phyloP scores from a whole-genome alignment of 2,113 vertebrate species.

The Galemys pyrenaicus region DNA sequence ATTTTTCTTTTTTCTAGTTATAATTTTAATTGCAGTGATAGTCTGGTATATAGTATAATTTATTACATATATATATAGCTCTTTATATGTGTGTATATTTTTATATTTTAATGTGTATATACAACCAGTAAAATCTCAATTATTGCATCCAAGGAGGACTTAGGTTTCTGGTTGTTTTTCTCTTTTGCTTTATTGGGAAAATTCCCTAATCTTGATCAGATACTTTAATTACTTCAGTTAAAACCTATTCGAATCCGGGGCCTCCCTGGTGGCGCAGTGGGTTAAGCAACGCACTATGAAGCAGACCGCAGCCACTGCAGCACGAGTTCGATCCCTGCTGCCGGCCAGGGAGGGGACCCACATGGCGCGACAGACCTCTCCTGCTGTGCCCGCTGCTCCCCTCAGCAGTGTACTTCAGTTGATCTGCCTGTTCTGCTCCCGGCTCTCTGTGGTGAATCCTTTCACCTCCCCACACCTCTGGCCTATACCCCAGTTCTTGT shows the following conservation, averaged over 20 bases:
- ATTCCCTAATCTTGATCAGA: neutral
- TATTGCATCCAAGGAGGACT: neutral
- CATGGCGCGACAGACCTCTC: too few relatives aligned
- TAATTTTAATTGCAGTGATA: conserved; percentile 27
- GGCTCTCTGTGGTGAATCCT: too few relatives aligned
- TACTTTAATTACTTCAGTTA: neutral
- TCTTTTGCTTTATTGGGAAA: neutral
- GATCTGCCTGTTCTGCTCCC: too few relatives aligned
- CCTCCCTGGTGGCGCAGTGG: too few relatives aligned
- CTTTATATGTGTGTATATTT: neutral
- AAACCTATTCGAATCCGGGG: neutral
- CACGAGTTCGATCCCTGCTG: too few relatives aligned
- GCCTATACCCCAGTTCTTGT: too few relatives aligned
- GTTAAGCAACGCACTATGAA: too few relatives aligned
- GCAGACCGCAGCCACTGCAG: too few relatives aligned
- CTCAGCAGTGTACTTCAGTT: too few relatives aligned
- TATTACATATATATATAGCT: neutral
- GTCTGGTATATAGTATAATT: neutral
- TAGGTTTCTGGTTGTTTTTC: neutral
- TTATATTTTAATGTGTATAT: neutral
- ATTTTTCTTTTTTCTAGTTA: conserved; percentile 52
- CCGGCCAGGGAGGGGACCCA: too few relatives aligned
- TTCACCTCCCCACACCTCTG: too few relatives aligned
- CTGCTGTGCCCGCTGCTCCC: too few relatives aligned
- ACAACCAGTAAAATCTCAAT: conserved; percentile 43